Conservation (phyloP, 2,888 invertebrate genomes). For the Oxytorus armatus region DNA sequence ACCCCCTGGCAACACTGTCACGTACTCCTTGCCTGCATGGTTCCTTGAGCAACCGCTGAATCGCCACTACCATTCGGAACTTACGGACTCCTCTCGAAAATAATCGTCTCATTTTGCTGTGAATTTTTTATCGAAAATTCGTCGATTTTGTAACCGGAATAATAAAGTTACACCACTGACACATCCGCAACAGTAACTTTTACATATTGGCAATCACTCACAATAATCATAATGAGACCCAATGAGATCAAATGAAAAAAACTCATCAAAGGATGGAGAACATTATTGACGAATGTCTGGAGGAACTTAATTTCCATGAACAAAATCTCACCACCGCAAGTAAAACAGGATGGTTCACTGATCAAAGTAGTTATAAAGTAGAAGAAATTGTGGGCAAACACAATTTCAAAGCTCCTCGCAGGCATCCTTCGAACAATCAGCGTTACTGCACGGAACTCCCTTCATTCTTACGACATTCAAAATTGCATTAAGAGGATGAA, state of each 20-base stretch:
- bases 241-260: no score
- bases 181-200: no score
- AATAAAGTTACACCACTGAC: neutral
- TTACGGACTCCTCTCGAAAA: neutral
- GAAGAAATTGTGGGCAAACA: neutral
- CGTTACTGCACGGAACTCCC: conserved; percentile 6
- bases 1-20: no score
- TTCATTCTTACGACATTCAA: neutral
- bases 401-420: conserved; percentile 1
- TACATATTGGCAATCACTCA: no score
- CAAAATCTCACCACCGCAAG: neutral
- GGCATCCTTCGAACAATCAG: conserved; percentile 19
- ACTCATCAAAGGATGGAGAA: no score
- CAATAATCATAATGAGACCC: no score
- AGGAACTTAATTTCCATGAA: neutral
- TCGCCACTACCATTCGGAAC: neutral
- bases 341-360: neutral
- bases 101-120: neutral
- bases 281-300: neutral
- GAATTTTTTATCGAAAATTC: conserved; percentile 1
- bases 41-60: conserved; percentile 27
- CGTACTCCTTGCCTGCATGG: conserved; percentile 29
- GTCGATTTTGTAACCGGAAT: conserved; percentile 10
- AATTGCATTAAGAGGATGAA: conserved; percentile 47
- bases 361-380: conserved; percentile 14